These are phyloP conservation scores for Coreoperca whiteheadi DNA, from an alignment of 2,113 vertebrate species.

Conservation along the genomic window DNA sequence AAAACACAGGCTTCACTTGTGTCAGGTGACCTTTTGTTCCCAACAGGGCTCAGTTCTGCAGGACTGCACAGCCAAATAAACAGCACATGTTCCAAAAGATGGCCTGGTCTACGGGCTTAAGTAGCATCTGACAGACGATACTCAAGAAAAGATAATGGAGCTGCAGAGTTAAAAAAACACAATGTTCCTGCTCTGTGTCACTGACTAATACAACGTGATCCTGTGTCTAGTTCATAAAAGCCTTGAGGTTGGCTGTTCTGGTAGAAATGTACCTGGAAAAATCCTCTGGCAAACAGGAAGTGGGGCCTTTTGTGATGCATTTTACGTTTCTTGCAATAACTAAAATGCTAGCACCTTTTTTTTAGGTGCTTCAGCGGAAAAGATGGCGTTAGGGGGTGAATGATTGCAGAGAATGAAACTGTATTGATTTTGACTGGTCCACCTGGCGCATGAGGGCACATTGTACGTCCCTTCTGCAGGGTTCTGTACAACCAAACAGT, in stretches of 20 bases:
- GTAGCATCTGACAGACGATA: slow-evolving; percentile 37
- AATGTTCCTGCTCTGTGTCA: background rate
- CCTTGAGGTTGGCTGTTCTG: background rate
- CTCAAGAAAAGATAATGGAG: slow-evolving; percentile 9
- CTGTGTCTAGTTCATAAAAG: slow-evolving; percentile 9
- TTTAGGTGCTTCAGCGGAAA: slow-evolving; percentile 23
- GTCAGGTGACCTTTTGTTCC: slow-evolving; percentile 72
- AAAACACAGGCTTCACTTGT: slow-evolving; percentile 55
- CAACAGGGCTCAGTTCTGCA: slow-evolving; percentile 66
- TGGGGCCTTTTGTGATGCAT: slow-evolving; percentile 9
- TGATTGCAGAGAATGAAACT: slow-evolving; percentile 49
- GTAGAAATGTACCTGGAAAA: background rate
- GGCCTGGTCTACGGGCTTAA: slow-evolving; percentile 10
- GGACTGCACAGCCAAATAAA: slow-evolving; percentile 62
- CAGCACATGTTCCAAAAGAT: slow-evolving; percentile 50
- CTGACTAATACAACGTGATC: slow-evolving; percentile 8
- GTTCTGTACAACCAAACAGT: slow-evolving; percentile 32
- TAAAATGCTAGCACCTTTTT: slow-evolving; percentile 7
- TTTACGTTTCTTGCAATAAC: slow-evolving; percentile 29
- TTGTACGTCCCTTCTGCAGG: slow-evolving; percentile 40
- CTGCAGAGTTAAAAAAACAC: background rate
- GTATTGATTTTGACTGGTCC: slow-evolving; percentile 64
- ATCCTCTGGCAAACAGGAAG: slow-evolving; percentile 5
- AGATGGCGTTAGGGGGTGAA: slow-evolving; percentile 19
- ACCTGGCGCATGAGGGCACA: slow-evolving; percentile 43